A percentile compares a stretch with the other conserved stretches of the same genome.
Conservation (phyloP, 2,113 vertebrate genomes). For the Oncorhynchus nerka region DNA sequence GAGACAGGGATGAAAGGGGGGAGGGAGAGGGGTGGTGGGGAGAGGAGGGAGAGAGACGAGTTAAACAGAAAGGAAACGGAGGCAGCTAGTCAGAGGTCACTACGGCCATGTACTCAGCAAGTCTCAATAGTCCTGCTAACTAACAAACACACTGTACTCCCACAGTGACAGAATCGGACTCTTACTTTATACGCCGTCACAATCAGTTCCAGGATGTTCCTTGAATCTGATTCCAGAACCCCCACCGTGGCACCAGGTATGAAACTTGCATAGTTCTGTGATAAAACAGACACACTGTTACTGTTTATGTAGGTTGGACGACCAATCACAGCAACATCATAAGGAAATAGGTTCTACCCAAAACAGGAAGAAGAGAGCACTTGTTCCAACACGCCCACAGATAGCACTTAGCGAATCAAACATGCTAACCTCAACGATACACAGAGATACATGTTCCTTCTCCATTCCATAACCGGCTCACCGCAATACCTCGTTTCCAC, state of each 20-base stretch:
- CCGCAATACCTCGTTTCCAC: not conserved
- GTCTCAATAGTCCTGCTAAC: not conserved
- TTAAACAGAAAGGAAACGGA: not conserved
- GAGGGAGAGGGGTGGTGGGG: not conserved
- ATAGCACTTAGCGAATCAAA: conserved; percentile 39
- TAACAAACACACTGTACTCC: not conserved
- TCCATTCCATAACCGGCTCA: not conserved
- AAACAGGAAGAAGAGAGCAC: conserved; percentile 20
- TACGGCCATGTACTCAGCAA: not conserved
- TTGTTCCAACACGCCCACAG: conserved; percentile 57
- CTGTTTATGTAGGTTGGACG: not conserved
- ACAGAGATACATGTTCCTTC: not conserved
- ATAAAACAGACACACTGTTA: conserved; percentile 34
- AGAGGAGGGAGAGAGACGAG: conserved; percentile 3
- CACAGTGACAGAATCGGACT: not conserved
- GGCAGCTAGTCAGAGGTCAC: not conserved
- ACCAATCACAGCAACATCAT: not conserved
- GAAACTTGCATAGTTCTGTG: conserved; percentile 91
- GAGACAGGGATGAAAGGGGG: not conserved
- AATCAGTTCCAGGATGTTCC: conserved; percentile 92
- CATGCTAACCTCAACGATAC: conserved; percentile 33
- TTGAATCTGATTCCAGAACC: conserved; percentile 82
- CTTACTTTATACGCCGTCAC: conserved; percentile 92
- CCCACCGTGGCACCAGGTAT: conserved; percentile 97
- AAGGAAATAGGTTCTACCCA: conserved; percentile 4